These are phyloP conservation scores for Helleia helle DNA, from an alignment of 2,888 invertebrate species.

Conservation along the genomic window DNA sequence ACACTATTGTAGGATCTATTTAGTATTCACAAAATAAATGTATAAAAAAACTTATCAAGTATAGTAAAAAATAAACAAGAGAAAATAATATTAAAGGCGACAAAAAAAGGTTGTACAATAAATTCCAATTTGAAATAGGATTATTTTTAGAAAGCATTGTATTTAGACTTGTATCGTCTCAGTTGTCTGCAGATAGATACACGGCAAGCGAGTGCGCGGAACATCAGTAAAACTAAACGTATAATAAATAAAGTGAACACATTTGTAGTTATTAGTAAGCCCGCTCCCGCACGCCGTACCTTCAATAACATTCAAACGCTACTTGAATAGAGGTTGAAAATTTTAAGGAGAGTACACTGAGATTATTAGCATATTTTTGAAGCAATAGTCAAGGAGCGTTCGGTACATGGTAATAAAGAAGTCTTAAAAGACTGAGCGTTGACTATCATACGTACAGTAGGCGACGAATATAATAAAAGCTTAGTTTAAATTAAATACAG, in stretches of 20 bases:
- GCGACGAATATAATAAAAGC: constrained; percentile 10
- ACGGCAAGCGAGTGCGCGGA: constrained; percentile 16
- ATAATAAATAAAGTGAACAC: constrained; percentile 11
- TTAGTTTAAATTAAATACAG: not conserved
- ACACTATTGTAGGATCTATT: constrained; percentile 13
- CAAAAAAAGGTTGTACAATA: not conserved
- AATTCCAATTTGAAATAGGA: too few relatives aligned
- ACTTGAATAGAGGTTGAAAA: constrained; percentile 19
- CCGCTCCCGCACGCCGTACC: constrained; percentile 21
- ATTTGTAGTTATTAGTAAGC: constrained; percentile 22
- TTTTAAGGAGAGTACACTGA: not conserved
- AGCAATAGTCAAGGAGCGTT: constrained; percentile 27
- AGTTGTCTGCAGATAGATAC: constrained; percentile 16
- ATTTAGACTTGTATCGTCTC: not conserved
- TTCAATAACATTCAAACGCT: constrained; percentile 22
- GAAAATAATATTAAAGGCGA: not conserved
- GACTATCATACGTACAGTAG: constrained; percentile 25
- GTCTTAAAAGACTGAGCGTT: constrained; percentile 33
- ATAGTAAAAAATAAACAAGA: not conserved
- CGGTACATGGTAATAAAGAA: constrained; percentile 35
- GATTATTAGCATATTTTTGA: not conserved
- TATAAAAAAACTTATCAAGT: too few relatives aligned
- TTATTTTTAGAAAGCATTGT: too few relatives aligned
- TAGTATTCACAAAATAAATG: not conserved
- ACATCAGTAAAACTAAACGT: constrained; percentile 8